Evolutionary conservation across 2,113 vertebrate species (phyloP).

Genomic region (Abramis brama): DNA sequence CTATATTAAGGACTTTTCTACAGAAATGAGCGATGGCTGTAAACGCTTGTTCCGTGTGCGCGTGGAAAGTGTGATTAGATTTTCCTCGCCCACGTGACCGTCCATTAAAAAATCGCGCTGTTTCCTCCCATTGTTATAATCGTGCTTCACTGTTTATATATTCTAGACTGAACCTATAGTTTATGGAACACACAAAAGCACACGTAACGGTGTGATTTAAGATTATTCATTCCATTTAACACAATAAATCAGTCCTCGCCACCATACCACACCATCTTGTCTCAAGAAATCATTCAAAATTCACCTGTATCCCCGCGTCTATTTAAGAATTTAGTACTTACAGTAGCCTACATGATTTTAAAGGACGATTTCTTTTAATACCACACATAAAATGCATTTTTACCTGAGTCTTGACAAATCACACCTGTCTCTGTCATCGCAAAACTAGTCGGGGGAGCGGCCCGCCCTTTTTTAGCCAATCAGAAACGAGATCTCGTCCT

Average conservation of each 20-base stretch:
- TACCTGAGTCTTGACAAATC: not conserved
- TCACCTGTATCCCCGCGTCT: not conserved
- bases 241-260: not conserved
- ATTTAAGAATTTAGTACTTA: not conserved
- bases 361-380: not conserved
- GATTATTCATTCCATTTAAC: not conserved
- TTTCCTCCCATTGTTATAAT: constrained; percentile 57
- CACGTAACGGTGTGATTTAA: not conserved
- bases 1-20: not conserved
- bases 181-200: not conserved
- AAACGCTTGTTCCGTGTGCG: constrained; percentile 24
- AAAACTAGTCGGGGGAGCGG: not conserved
- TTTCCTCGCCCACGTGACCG: constrained; percentile 59
- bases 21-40: not conserved
- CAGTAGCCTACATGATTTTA: not conserved
- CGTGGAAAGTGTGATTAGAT: constrained; percentile 51
- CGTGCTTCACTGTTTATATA: constrained; percentile 16
- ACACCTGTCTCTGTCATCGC: not conserved
- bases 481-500: not conserved
- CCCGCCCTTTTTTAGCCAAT: not conserved
- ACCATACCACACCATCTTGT: not conserved
- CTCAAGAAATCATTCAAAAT: not conserved
- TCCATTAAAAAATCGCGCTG: constrained; percentile 56
- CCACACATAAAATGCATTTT: not conserved
- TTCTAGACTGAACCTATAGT: not conserved